phyloP scores from a whole-genome alignment of 2,797 vertebrate genomes.

The Muraenolepis orangiensis region DNA sequence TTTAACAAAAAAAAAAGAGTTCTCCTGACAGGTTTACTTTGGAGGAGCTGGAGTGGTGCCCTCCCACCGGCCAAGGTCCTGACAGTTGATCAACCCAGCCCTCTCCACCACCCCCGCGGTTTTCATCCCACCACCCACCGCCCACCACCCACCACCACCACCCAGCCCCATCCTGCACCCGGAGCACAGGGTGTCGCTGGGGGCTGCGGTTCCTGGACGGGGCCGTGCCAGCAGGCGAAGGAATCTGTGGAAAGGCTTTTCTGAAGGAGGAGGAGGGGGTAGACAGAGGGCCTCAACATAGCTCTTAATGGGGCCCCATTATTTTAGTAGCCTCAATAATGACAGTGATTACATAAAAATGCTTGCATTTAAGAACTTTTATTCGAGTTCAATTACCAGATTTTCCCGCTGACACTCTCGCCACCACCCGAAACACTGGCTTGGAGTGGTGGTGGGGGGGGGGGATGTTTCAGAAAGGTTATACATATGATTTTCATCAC shows the following conservation, averaged over 20 bases:
- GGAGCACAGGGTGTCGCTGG: neutral
- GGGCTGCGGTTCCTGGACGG: constrained; percentile 19
- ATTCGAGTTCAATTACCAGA: constrained; percentile 24
- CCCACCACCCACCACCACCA: neutral
- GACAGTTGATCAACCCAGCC: neutral
- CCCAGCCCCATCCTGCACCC: neutral
- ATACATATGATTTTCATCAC: neutral
- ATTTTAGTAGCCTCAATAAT: constrained; percentile 32
- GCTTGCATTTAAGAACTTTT: constrained; percentile 28
- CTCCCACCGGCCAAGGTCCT: neutral
- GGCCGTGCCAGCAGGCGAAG: neutral
- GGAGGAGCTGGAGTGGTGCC: neutral
- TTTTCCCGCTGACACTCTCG: constrained; percentile 4
- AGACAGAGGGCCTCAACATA: constrained; percentile 4
- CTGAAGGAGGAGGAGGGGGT: neutral
- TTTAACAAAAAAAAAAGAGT: neutral
- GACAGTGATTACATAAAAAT: constrained; percentile 29
- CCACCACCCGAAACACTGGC: constrained; percentile 10
- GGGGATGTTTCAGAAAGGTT: constrained; percentile 8
- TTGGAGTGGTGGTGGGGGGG: neutral
- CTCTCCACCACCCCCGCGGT: neutral
- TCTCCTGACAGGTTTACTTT: constrained; percentile 2
- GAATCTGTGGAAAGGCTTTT: constrained; percentile 15
- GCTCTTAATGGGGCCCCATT: constrained; percentile 26
- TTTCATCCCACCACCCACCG: neutral